Conservation (phyloP, 2,797 vertebrate genomes). For the Leptoclinus maculatus region DNA sequence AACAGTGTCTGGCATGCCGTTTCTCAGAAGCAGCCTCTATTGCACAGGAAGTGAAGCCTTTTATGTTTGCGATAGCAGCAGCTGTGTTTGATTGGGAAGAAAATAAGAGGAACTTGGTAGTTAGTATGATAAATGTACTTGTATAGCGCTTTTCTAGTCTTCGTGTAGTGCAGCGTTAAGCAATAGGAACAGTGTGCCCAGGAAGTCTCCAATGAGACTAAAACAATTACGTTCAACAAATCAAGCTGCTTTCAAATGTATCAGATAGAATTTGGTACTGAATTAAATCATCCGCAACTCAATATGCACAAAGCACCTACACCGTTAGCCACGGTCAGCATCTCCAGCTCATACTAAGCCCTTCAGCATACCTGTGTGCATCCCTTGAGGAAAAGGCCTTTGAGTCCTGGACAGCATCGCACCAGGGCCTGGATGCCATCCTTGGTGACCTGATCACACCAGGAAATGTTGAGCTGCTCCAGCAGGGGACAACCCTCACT, state of each 20-base stretch:
- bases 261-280: background rate
- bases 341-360: background rate
- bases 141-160: background rate
- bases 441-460: conserved; percentile 98
- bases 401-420: conserved; percentile 92
- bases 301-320: background rate
- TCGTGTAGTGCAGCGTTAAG: background rate
- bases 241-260: background rate
- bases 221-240: background rate
- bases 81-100: background rate
- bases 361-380: conserved; percentile 91
- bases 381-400: conserved; percentile 94
- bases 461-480: conserved; percentile 98
- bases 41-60: conserved; percentile 12
- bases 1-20: background rate
- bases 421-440: conserved; percentile 97
- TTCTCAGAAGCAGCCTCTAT: conserved; percentile 14
- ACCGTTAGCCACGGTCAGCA: background rate
- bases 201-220: too few species aligned
- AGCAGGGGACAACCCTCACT: conserved; percentile 97
- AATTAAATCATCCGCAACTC: background rate
- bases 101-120: conserved; percentile 35
- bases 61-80: background rate
- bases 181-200: background rate
- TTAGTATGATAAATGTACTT: background rate